phyloP scores from a whole-genome alignment of 2,113 vertebrate genomes.

The Tyto alba region DNA sequence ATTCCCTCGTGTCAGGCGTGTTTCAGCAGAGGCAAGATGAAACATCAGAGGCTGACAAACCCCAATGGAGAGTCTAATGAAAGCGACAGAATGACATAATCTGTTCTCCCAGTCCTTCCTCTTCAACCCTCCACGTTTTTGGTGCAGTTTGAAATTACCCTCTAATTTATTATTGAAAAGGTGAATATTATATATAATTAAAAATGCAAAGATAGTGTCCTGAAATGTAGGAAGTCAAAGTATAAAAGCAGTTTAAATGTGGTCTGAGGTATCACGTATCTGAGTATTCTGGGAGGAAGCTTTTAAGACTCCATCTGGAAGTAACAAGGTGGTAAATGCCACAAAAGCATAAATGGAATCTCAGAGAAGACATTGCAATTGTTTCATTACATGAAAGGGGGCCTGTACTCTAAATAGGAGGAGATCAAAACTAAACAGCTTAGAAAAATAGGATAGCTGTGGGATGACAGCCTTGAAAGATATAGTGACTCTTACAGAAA shows the following conservation, averaged over 20 bases:
- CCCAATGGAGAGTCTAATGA: slow-evolving; percentile 14
- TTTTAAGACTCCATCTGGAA: not conserved
- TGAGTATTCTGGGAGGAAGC: not conserved
- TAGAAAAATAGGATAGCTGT: not conserved
- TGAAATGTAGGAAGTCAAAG: not conserved
- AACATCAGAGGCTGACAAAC: slow-evolving; percentile 38
- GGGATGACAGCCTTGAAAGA: not conserved
- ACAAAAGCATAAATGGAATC: not conserved
- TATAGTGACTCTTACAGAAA: not conserved
- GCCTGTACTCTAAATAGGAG: not conserved
- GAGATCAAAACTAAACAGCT: not conserved
- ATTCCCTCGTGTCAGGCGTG: not conserved
- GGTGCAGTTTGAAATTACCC: slow-evolving; percentile 23
- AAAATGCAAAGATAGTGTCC: not conserved
- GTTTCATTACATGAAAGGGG: not conserved
- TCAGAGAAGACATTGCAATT: not conserved
- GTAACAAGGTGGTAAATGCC: not conserved
- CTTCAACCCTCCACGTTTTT: not conserved
- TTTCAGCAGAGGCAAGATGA: slow-evolving; percentile 28
- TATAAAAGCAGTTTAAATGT: not conserved
- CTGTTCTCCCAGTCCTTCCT: not conserved
- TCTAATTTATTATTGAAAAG: slow-evolving; percentile 30
- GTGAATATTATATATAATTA: not conserved
- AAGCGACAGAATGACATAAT: slow-evolving; percentile 26
- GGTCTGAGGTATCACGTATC: not conserved